Percentiles rank a stretch among this genome's conserved stretches.
Evolutionary conservation across 2,113 vertebrate species (phyloP).

Genomic region (Halcyon senegalensis): DNA sequence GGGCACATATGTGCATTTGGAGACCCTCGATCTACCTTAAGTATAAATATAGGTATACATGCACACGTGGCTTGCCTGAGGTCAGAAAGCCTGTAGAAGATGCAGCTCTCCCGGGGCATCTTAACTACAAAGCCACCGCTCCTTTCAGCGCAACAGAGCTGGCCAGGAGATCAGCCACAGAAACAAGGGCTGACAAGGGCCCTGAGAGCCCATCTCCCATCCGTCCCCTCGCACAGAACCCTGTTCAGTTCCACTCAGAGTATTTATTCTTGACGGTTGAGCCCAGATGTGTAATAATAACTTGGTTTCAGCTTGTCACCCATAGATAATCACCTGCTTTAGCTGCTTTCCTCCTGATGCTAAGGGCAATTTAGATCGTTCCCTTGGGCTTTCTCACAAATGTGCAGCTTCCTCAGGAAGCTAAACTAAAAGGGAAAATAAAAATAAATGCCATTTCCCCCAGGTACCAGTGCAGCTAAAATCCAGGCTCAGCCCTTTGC

Average conservation of each 20-base stretch:
- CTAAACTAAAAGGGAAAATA: not conserved
- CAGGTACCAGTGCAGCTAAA: not conserved
- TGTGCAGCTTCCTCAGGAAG: not conserved
- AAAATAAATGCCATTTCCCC: not conserved
- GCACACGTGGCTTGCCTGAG: not conserved
- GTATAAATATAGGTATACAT: accelerated
- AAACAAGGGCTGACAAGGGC: not conserved
- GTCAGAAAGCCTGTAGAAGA: not conserved
- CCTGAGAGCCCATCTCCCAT: not conserved
- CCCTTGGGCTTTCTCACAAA: not conserved
- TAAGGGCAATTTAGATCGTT: not conserved
- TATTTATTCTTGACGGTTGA: not conserved
- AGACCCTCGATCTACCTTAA: not conserved
- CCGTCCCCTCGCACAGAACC: not conserved
- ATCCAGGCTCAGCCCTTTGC: not conserved
- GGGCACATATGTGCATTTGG: not conserved
- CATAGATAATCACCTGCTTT: not conserved
- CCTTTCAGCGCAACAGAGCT: not conserved
- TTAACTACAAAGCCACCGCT: not conserved
- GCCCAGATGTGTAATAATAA: not conserved
- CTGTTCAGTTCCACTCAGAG: not conserved
- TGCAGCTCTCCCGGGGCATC: not conserved
- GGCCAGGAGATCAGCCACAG: not conserved
- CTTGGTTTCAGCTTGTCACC: not conserved
- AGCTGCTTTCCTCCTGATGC: not conserved